These are phyloP conservation scores for Ormyrus nitidulus DNA, from an alignment of 2,888 invertebrate species.

Conservation along the genomic window DNA sequence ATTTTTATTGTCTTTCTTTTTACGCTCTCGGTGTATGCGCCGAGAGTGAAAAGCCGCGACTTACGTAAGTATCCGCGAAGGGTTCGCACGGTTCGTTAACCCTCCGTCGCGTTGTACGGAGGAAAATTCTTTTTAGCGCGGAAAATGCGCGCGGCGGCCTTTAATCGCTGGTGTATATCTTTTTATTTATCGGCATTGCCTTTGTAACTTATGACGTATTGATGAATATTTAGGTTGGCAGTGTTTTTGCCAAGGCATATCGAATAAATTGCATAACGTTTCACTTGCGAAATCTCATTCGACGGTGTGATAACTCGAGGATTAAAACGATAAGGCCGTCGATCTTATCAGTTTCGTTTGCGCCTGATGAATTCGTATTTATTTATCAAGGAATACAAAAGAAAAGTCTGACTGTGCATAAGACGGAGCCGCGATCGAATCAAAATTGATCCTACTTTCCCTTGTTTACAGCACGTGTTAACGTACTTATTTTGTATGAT, in stretches of 20 bases:
- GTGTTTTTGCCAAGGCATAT: too few species aligned
- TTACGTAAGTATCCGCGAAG: conserved; percentile 46
- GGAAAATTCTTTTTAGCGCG: too few species aligned
- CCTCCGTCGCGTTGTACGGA: background rate
- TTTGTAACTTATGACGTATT: background rate
- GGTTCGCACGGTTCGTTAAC: conserved; percentile 47
- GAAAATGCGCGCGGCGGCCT: background rate
- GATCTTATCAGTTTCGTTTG: background rate
- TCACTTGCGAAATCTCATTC: too few species aligned
- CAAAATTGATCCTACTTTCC: conserved; percentile 34
- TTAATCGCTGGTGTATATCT: background rate
- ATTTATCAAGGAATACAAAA: background rate
- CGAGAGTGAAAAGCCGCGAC: conserved; percentile 21
- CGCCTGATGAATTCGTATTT: background rate
- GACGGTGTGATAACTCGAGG: too few species aligned
- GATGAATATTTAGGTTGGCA: too few species aligned
- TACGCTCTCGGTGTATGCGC: background rate
- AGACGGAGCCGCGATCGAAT: background rate
- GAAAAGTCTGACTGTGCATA: background rate
- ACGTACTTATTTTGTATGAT: conserved; percentile 32
- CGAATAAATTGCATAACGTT: too few species aligned
- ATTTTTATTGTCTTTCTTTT: conserved; percentile 19
- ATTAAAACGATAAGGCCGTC: too few species aligned
- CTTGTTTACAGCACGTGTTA: conserved; percentile 28
- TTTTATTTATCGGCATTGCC: background rate